A percentile compares a stretch with the other conserved stretches of the same genome.
phyloP scores from a whole-genome alignment of 2,797 vertebrate species.

The Xiphophorus birchmanni region DNA sequence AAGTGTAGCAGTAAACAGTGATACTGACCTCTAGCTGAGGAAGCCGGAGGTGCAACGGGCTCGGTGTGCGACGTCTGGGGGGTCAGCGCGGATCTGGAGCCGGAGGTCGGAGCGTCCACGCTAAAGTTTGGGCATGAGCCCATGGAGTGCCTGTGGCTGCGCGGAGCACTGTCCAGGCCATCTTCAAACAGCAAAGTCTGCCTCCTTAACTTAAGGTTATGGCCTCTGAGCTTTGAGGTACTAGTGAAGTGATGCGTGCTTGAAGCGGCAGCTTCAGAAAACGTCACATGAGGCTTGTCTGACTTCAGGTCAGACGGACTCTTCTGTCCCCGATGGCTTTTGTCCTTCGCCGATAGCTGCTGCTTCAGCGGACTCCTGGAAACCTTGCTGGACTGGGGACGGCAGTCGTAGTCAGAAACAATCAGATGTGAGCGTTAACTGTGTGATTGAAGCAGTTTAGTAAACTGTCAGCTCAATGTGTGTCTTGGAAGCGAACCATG shows the following conservation, averaged over 20 bases:
- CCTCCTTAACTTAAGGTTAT: constrained; percentile 52
- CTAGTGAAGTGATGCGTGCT: constrained; percentile 26
- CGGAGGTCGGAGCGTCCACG: constrained; percentile 31
- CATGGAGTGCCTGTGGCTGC: constrained; percentile 32
- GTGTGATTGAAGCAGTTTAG: background rate
- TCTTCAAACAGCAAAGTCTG: constrained; percentile 67
- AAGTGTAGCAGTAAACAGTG: background rate
- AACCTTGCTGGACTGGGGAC: constrained; percentile 67
- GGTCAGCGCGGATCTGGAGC: constrained; percentile 48
- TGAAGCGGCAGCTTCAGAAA: constrained; percentile 37
- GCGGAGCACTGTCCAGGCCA: constrained; percentile 13
- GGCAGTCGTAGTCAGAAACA: background rate
- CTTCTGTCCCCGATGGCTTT: constrained; percentile 46
- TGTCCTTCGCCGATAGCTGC: constrained; percentile 59
- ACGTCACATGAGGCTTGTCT: constrained; percentile 32
- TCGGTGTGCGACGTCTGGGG: constrained; percentile 40
- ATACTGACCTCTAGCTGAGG: constrained; percentile 48
- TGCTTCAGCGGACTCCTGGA: constrained; percentile 58
- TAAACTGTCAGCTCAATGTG: background rate
- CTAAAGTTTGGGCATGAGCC: constrained; percentile 47
- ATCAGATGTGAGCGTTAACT: background rate
- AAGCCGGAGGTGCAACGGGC: constrained; percentile 10
- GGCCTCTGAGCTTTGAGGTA: constrained; percentile 38
- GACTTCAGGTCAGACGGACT: constrained; percentile 12
- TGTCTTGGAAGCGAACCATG: constrained; percentile 20